These are phyloP conservation scores for Dorcus parallelipipedus DNA, from an alignment of 2,888 invertebrate species.

Conservation along the genomic window DNA sequence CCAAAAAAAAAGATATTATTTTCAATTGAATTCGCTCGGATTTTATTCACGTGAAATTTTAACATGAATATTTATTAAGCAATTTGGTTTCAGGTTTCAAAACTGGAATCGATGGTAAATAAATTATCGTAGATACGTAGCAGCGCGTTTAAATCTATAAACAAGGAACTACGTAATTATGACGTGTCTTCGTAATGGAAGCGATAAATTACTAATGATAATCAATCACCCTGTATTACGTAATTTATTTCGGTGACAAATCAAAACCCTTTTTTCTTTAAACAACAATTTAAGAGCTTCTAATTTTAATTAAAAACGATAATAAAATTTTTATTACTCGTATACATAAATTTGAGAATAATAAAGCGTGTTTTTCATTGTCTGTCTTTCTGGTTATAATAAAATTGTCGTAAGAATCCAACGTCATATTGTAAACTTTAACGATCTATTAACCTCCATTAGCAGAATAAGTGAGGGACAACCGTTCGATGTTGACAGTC, in stretches of 20 bases:
- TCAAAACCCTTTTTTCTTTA: neutral
- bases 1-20: too few relatives aligned
- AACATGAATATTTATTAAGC: too few relatives aligned
- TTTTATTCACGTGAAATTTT: too few relatives aligned
- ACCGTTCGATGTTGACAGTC: conserved; percentile 8
- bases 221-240: conserved; percentile 1
- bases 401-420: neutral
- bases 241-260: neutral
- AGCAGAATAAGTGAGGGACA: conserved; percentile 3
- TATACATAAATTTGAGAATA: too few relatives aligned
- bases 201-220: neutral
- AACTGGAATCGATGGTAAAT: too few relatives aligned
- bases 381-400: neutral
- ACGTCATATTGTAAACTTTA: neutral
- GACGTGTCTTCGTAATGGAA: neutral
- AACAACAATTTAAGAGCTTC: too few relatives aligned
- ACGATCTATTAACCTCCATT: conserved; percentile 11
- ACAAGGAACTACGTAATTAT: neutral
- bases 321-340: too few relatives aligned
- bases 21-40: too few relatives aligned
- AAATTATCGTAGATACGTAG: too few relatives aligned
- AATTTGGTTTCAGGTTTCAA: too few relatives aligned
- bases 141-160: neutral
- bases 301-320: too few relatives aligned
- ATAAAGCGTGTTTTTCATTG: too few relatives aligned